Evolutionary conservation across 2,797 vertebrate genomes (phyloP).

Genomic region (Decapterus maruadsi): DNA sequence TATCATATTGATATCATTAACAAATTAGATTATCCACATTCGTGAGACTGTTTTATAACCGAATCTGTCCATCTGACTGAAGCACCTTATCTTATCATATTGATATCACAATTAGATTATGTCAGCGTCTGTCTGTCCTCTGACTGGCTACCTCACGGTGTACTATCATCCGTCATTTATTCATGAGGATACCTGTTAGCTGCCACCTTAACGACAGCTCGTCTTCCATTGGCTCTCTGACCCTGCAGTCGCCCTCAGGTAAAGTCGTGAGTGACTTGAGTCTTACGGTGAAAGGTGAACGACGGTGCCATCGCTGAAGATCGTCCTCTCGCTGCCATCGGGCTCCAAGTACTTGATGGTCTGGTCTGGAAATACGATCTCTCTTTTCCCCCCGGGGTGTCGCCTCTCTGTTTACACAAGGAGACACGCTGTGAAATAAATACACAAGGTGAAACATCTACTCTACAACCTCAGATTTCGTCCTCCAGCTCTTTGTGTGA

Average conservation of each 20-base stretch:
- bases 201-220: conserved; percentile 11
- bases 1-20: background rate
- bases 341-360: conserved; percentile 81
- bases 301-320: conserved; percentile 85
- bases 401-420: conserved; percentile 76
- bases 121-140: conserved; percentile 5
- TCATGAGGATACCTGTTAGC: conserved; percentile 17
- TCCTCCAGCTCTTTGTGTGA: too few relatives aligned
- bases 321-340: conserved; percentile 84
- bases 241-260: conserved; percentile 1
- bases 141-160: background rate
- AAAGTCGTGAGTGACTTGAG: background rate
- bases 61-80: background rate
- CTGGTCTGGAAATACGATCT: conserved; percentile 86
- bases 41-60: too few relatives aligned
- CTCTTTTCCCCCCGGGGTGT: conserved; percentile 81
- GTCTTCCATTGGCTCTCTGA: conserved; percentile 3
- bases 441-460: background rate
- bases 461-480: too few relatives aligned
- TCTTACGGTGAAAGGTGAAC: conserved; percentile 83
- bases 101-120: background rate
- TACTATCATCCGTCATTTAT: conserved; percentile 20
- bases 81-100: background rate
- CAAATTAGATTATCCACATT: too few relatives aligned
- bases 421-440: conserved; percentile 1